Evolutionary conservation across 1,140 invertebrate genomes (phyloP), one percentile per base, ranked within the genome.

Genomic region (Triops cancriformis): DNA sequence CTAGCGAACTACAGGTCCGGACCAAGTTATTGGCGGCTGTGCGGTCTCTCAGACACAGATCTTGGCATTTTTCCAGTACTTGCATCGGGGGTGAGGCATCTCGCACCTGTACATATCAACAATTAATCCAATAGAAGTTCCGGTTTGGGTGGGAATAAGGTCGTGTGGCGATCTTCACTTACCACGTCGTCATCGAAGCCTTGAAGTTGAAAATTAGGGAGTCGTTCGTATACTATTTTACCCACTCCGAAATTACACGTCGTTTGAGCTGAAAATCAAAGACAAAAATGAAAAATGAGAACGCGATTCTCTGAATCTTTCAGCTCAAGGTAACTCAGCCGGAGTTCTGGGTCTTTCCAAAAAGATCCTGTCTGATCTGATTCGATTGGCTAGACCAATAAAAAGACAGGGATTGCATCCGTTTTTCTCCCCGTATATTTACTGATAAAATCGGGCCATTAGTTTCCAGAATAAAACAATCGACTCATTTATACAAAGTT

Each of bases 181-280:
- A 95, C 93, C 81, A 94, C 90, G 83, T 95, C 93, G 83, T 94
- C 92, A 81, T 94, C 92, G 81, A 93, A 94, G 76, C 92, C 93
- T 85, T 94, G 92, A 45, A 95, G 87, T 83, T 95, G 93, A 82
- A 94, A 92, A 84, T 95, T 93, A 26, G 93, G 92, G 82, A 96
- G 84, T 84, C 93, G 88, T 85, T 96, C 94, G 82, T 95, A 96
- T 83, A 94, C 91, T 23, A 95, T 89, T 82, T 93, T 88, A 26
- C 94, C 94, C 80, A 90, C 87, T 64, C 93, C 93, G 84, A 93
- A 91, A 83, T 95, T 95, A 83, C 94, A 96, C 77, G 92, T 93
- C 80, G 92, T 95, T 90, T 95, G 94, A 79, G 92, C 93, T 93
- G 84, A 26, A 83, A 84, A 76, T 41, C 80, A 73, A 72, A 37